A percentile compares a stretch with the other conserved stretches of the same genome.
Conservation (phyloP, 2,797 vertebrate species). For the Mus spretus region DNA sequence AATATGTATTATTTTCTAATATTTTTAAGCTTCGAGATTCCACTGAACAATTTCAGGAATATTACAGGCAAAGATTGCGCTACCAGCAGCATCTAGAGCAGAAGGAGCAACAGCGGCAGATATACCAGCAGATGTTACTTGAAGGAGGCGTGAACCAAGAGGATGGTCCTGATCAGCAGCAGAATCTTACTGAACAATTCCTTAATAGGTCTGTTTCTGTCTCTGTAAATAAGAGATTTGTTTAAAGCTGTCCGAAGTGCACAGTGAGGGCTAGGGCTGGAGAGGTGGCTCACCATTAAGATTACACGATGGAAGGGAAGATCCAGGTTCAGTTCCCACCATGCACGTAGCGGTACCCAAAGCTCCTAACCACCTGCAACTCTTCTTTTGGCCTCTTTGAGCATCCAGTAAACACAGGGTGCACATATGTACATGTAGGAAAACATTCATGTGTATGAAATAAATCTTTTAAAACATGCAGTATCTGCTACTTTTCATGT, state of each 20-base stretch:
- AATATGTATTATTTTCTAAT: constrained; percentile 60
- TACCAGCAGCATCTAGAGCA: constrained; percentile 98
- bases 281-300: not conserved
- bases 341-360: not conserved
- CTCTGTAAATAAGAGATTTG: constrained; percentile 26
- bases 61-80: constrained; percentile 95
- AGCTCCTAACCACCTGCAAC: not conserved
- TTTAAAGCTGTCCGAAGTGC: not conserved
- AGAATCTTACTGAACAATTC: constrained; percentile 98
- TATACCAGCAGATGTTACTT: constrained; percentile 98
- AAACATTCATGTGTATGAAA: not conserved
- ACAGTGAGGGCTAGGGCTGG: not conserved
- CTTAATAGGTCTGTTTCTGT: constrained; percentile 93
- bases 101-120: constrained; percentile 96
- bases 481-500: constrained; percentile 24
- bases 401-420: not conserved
- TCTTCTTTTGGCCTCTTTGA: not conserved
- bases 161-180: constrained; percentile 92
- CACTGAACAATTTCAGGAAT: constrained; percentile 97
- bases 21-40: constrained; percentile 94
- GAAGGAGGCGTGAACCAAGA: constrained; percentile 98
- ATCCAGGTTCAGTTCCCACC: not conserved
- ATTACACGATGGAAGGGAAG: not conserved
- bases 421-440: not conserved
- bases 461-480: constrained; percentile 28